These are phyloP conservation scores for Bradysia coprophila DNA, from an alignment of 1,140 invertebrate genomes.

Conservation along the genomic window DNA sequence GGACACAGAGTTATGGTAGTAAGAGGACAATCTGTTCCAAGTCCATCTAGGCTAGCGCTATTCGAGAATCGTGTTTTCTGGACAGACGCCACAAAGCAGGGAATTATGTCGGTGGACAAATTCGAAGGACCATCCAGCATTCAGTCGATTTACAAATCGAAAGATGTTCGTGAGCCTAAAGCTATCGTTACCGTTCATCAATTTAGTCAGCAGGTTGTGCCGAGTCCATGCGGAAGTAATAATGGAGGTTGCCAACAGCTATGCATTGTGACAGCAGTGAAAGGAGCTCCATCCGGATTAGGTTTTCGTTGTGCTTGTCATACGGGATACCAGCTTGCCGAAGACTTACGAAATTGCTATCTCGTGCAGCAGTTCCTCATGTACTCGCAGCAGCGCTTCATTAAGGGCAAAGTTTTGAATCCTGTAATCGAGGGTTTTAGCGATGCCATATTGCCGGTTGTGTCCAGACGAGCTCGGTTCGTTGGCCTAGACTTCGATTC, in stretches of 20 bases:
- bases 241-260: slow-evolving; percentile 90
- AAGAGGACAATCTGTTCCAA: slow-evolving; percentile 68
- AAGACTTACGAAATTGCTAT: slow-evolving; percentile 67
- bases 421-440: slow-evolving; percentile 79
- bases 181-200: slow-evolving; percentile 66
- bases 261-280: slow-evolving; percentile 75
- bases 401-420: slow-evolving; percentile 84
- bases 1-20: slow-evolving; percentile 56
- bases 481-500: slow-evolving; percentile 96
- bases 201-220: slow-evolving; percentile 50
- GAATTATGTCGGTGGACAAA: slow-evolving; percentile 81
- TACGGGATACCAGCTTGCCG: slow-evolving; percentile 64
- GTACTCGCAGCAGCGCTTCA: slow-evolving; percentile 93
- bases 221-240: slow-evolving; percentile 77
- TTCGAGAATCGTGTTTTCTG: slow-evolving; percentile 89
- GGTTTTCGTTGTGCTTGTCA: slow-evolving; percentile 89
- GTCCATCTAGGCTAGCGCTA: slow-evolving; percentile 62
- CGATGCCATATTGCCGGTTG: slow-evolving; percentile 83
- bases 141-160: slow-evolving; percentile 59
- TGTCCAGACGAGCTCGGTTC: slow-evolving; percentile 78
- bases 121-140: slow-evolving; percentile 60
- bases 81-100: slow-evolving; percentile 92
- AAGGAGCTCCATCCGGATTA: slow-evolving; percentile 52
- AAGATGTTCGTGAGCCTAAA: slow-evolving; percentile 62
- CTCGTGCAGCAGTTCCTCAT: slow-evolving; percentile 82